phyloP scores from a whole-genome alignment of 2,113 vertebrate species.

The Archocentrus centrarchus region DNA sequence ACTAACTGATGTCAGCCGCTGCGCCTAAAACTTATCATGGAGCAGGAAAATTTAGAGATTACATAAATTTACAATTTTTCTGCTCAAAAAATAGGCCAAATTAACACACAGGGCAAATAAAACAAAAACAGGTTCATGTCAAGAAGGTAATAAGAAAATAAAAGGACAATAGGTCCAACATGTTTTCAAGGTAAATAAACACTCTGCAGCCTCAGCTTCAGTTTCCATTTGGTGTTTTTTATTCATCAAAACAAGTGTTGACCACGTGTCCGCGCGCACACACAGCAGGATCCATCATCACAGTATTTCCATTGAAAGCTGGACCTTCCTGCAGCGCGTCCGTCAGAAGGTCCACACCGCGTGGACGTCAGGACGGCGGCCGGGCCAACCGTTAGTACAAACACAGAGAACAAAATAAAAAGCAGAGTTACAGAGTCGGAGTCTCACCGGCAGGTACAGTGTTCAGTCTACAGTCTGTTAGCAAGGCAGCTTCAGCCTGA shows the following conservation, averaged over 20 bases:
- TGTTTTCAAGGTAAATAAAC: background rate
- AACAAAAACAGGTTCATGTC: background rate
- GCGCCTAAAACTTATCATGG: too few relatives aligned
- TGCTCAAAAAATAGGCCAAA: too few relatives aligned
- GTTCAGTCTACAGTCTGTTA: conserved; percentile 64
- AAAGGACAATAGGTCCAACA: too few relatives aligned
- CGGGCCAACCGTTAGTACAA: conserved; percentile 52
- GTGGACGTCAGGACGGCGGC: conserved; percentile 35
- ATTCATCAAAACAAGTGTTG: conserved; percentile 77
- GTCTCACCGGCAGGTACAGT: conserved; percentile 62
- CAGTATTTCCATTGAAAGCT: conserved; percentile 59
- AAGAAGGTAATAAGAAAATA: background rate
- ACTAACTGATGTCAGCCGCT: too few relatives aligned
- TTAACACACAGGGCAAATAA: fast-evolving
- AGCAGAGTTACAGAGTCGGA: conserved; percentile 46
- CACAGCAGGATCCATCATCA: conserved; percentile 50
- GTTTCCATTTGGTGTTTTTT: conserved; percentile 72
- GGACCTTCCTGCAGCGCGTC: conserved; percentile 28
- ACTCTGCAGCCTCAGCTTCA: background rate
- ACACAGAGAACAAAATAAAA: conserved; percentile 50
- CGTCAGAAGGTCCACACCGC: conserved; percentile 15
- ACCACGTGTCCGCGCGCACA: conserved; percentile 41
- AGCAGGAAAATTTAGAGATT: too few relatives aligned
- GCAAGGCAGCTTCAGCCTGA: conserved; percentile 47
- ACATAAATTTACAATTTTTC: too few relatives aligned